Evolutionary conservation across 2,888 invertebrate species (phyloP).

Genomic region (Chrysolina haemoptera): DNA sequence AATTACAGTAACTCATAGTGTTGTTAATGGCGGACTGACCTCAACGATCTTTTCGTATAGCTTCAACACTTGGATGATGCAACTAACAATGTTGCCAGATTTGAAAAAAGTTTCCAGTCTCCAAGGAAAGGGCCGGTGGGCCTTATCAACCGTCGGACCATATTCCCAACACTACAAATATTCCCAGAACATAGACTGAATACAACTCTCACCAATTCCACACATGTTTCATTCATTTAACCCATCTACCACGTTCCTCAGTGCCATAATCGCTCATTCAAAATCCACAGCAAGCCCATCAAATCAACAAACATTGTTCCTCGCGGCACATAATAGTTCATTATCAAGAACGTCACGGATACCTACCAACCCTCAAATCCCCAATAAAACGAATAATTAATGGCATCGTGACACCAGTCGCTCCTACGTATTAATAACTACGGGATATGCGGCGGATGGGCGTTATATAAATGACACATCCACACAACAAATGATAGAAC

Average conservation of each 20-base stretch:
- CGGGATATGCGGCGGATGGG: conserved; percentile 57
- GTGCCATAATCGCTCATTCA: not conserved
- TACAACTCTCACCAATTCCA: too few relatives aligned
- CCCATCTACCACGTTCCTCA: not conserved
- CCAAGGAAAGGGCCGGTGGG: too few relatives aligned
- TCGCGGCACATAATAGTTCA: conserved; percentile 11
- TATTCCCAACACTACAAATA: too few relatives aligned
- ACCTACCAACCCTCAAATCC: conserved; percentile 20
- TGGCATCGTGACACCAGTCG: conserved; percentile 45
- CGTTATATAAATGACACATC: conserved; percentile 66
- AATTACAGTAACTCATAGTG: too few relatives aligned
- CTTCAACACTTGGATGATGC: too few relatives aligned
- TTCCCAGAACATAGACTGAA: too few relatives aligned
- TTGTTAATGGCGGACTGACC: too few relatives aligned
- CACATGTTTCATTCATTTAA: not conserved
- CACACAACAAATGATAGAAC: conserved; percentile 66
- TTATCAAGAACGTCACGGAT: not conserved
- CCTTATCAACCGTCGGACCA: too few relatives aligned
- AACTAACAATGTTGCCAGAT: too few relatives aligned
- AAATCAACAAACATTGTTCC: conserved; percentile 2
- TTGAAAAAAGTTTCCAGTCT: too few relatives aligned
- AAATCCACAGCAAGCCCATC: not conserved
- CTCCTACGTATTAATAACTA: conserved; percentile 51
- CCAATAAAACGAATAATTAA: conserved; percentile 45
- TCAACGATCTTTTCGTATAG: too few relatives aligned